Conservation (phyloP, 2,888 invertebrate species). For the Ophion ellenae region DNA sequence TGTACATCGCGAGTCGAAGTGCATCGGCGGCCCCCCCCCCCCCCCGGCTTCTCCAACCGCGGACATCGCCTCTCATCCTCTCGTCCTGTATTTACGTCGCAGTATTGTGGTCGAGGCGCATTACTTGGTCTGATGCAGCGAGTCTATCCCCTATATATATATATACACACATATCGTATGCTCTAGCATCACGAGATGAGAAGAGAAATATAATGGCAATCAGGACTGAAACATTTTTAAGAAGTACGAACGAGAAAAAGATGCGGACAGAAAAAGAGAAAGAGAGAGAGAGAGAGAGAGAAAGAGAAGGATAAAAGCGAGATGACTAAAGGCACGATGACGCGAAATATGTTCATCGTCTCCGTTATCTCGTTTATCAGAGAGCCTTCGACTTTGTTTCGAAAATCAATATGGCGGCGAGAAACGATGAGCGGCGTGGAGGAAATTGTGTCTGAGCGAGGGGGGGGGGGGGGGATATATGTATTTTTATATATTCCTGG, state of each 20-base stretch:
- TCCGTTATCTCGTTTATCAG: constrained; percentile 56
- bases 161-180: too few relatives aligned
- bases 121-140: constrained; percentile 33
- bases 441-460: background rate
- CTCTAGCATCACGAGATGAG: constrained; percentile 35
- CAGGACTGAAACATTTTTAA: constrained; percentile 15
- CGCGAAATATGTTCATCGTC: constrained; percentile 48
- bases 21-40: too few relatives aligned
- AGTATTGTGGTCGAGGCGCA: constrained; percentile 59
- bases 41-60: too few relatives aligned
- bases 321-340: constrained; percentile 44
- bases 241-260: constrained; percentile 1
- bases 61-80: too few relatives aligned
- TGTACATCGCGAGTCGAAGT: background rate
- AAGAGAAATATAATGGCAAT: constrained; percentile 45
- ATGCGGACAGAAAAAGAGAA: background rate
- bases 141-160: constrained; percentile 47
- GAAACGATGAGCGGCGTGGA: constrained; percentile 29
- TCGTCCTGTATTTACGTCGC: constrained; percentile 61
- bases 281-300: constrained; percentile 5
- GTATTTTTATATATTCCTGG: background rate
- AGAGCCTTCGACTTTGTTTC: constrained; percentile 65
- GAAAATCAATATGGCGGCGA: constrained; percentile 37
- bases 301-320: constrained; percentile 13
- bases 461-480: too few relatives aligned